Percentiles rank a stretch among this genome's conserved stretches.
These are phyloP conservation scores for Ctenoplectra terminalis DNA, from an alignment of 1,140 invertebrate species.

Conservation along the genomic window DNA sequence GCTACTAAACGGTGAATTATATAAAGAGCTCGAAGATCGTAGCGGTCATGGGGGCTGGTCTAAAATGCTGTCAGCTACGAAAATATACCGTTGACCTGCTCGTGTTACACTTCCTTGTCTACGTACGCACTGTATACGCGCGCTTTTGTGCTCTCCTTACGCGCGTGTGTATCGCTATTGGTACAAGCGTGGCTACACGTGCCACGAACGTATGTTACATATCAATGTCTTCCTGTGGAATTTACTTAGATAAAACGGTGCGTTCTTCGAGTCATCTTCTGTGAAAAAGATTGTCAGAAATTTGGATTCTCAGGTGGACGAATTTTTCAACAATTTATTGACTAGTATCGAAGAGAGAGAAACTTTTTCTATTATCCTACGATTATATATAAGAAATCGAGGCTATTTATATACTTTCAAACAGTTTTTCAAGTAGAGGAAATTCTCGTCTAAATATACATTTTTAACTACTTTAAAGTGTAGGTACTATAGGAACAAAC, in stretches of 20 bases:
- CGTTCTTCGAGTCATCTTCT: too few species aligned
- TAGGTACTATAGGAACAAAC: conserved; percentile 10
- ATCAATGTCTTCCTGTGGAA: neutral
- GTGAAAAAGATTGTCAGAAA: neutral
- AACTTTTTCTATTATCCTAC: neutral
- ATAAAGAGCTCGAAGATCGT: neutral
- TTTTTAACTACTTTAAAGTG: neutral
- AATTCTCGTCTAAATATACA: neutral
- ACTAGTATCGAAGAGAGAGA: neutral
- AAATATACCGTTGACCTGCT: conserved; percentile 68
- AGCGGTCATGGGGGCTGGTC: conserved; percentile 14
- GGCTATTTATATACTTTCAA: conserved; percentile 15
- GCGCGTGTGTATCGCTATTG: neutral
- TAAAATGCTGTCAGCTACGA: conserved; percentile 72
- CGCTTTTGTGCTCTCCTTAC: conserved; percentile 28
- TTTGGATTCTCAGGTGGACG: neutral
- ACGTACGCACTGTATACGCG: conserved; percentile 52
- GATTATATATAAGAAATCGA: neutral
- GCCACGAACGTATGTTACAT: neutral
- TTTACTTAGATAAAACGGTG: neutral
- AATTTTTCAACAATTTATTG: neutral
- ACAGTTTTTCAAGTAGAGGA: neutral
- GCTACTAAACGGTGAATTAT: neutral
- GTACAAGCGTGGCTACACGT: neutral
- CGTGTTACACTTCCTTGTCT: conserved; percentile 28